phyloP scores from a whole-genome alignment of 2,113 vertebrate genomes.

The Urocolius indicus region DNA sequence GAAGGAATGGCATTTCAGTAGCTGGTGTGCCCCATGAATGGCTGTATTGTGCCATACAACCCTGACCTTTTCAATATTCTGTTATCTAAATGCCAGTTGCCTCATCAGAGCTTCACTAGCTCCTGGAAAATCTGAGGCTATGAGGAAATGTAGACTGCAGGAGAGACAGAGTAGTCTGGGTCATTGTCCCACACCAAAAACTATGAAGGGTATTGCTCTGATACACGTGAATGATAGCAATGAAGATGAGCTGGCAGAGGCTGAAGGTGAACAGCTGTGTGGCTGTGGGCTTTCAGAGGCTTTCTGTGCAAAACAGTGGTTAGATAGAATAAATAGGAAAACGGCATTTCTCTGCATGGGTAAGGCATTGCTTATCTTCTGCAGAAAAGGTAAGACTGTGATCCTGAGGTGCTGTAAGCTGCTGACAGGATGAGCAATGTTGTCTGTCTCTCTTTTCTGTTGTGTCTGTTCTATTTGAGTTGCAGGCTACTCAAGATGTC shows the following conservation, averaged over 20 bases:
- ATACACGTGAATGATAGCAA: background rate
- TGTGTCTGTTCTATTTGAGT: background rate
- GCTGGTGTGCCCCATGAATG: background rate
- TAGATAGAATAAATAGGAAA: background rate
- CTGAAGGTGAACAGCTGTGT: background rate
- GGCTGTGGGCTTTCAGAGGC: background rate
- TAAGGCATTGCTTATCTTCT: background rate
- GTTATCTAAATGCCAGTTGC: background rate
- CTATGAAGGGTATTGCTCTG: background rate
- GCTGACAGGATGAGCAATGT: background rate
- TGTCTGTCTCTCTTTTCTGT: background rate
- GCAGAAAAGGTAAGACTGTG: background rate
- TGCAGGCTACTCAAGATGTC: background rate
- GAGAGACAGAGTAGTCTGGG: background rate
- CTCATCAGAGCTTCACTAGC: constrained; percentile 31
- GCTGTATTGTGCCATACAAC: background rate
- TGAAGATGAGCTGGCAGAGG: background rate
- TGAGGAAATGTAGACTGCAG: background rate
- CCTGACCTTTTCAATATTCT: constrained; percentile 51
- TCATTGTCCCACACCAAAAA: background rate
- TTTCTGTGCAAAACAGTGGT: background rate
- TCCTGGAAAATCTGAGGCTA: constrained; percentile 16
- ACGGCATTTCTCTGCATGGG: background rate
- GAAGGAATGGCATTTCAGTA: constrained; percentile 29
- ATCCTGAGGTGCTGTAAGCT: background rate